Percentiles rank a stretch among this genome's conserved stretches.
Evolutionary conservation across 53 echinoderm and acorn worm genomes (phyloP).

Genomic region (Hippasteria phrygiana): DNA sequence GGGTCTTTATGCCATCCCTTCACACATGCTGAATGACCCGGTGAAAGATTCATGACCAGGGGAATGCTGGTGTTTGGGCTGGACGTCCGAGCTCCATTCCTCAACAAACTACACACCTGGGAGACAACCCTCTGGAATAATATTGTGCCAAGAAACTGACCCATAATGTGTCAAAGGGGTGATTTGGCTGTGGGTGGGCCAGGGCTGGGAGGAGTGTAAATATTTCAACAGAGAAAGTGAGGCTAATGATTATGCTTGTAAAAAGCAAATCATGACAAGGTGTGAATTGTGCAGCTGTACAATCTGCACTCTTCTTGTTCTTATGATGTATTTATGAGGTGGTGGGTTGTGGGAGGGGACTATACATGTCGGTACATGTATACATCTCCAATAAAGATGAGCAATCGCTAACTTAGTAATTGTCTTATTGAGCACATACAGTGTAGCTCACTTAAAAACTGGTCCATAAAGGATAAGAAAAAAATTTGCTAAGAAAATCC

Average conservation of each 20-base stretch:
- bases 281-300: not conserved
- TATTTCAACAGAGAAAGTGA: not conserved
- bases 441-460: too few relatives aligned
- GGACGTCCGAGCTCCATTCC: not conserved
- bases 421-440: too few relatives aligned
- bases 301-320: not conserved
- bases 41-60: not conserved
- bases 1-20: not conserved
- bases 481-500: too few relatives aligned
- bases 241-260: not conserved
- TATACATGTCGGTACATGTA: too few relatives aligned
- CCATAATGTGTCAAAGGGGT: slow-evolving; percentile 16
- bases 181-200: slow-evolving; percentile 43
- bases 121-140: slow-evolving; percentile 11
- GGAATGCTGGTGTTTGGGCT: not conserved
- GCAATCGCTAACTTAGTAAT: too few relatives aligned
- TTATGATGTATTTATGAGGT: not conserved
- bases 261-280: not conserved
- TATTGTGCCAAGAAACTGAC: slow-evolving; percentile 27
- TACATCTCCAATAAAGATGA: too few relatives aligned
- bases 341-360: not conserved
- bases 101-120: not conserved
- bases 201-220: not conserved
- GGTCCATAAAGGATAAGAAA: too few relatives aligned
- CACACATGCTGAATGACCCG: slow-evolving; percentile 13